Conservation (phyloP, 2,797 vertebrate species). For the Cuniculus paca region DNA sequence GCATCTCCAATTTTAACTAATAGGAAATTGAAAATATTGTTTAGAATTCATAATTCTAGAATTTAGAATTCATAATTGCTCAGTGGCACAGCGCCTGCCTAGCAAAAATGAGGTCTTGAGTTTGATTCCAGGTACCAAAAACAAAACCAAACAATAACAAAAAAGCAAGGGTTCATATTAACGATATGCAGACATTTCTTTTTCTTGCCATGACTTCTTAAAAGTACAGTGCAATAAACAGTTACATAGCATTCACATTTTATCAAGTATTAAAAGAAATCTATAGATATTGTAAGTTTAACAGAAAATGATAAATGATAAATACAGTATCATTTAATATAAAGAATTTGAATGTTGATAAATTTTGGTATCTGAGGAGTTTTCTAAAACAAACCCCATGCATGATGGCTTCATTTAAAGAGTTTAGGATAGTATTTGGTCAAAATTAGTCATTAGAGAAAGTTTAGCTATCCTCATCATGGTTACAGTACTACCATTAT, state of each 20-base stretch:
- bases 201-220: background rate
- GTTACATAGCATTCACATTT: background rate
- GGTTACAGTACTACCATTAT: background rate
- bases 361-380: background rate
- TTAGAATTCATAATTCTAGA: no score
- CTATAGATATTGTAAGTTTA: background rate
- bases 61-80: background rate
- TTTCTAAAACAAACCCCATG: background rate
- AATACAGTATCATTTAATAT: background rate
- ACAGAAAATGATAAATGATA: background rate
- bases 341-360: fast-evolving
- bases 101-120: no score
- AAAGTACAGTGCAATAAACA: background rate
- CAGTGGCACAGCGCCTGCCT: no score
- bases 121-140: no score
- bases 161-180: background rate
- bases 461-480: background rate
- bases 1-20: background rate
- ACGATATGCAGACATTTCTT: background rate
- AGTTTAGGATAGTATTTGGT: background rate
- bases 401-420: background rate
- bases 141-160: no score
- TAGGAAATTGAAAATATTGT: background rate
- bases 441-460: background rate
- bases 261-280: background rate